Conservation (phyloP, 2,888 invertebrate species). For the Pyrocoelia pectoralis region DNA sequence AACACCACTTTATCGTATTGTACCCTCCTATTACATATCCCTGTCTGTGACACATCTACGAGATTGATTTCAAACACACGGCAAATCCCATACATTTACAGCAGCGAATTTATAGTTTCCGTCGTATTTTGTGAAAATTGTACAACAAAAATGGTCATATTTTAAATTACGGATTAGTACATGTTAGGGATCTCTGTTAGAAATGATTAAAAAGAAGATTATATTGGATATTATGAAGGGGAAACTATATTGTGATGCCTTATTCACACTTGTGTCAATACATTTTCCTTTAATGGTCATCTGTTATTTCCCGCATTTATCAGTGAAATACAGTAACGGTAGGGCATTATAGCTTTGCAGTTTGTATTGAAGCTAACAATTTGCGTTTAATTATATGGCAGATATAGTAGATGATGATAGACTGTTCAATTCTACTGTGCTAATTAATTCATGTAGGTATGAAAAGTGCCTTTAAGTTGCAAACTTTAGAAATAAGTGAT, state of each 20-base stretch:
- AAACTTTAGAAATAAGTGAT: no score
- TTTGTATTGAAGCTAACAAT: conserved; percentile 27
- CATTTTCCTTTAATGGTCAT: conserved; percentile 23
- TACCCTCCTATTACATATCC: conserved; percentile 46
- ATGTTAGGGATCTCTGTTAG: no score
- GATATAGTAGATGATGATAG: conserved; percentile 12
- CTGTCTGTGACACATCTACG: conserved; percentile 48
- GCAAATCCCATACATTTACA: conserved; percentile 44
- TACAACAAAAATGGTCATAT: neutral
- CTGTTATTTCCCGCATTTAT: conserved; percentile 30
- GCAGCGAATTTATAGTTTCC: conserved; percentile 13
- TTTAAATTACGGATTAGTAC: no score
- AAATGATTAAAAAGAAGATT: neutral
- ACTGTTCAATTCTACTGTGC: conserved; percentile 14
- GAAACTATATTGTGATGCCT: neutral
- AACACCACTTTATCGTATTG: conserved; percentile 44
- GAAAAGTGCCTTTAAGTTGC: no score
- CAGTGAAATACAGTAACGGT: conserved; percentile 21
- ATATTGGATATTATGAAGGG: neutral
- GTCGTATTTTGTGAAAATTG: neutral
- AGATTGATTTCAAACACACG: conserved; percentile 51
- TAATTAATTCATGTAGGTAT: no score
- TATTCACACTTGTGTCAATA: conserved; percentile 31
- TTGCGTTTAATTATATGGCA: conserved; percentile 30
- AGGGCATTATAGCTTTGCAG: conserved; percentile 23